Base-by-base conservation (phyloP, 2,888 invertebrate species). In the Coelopa pilipes region DNA sequence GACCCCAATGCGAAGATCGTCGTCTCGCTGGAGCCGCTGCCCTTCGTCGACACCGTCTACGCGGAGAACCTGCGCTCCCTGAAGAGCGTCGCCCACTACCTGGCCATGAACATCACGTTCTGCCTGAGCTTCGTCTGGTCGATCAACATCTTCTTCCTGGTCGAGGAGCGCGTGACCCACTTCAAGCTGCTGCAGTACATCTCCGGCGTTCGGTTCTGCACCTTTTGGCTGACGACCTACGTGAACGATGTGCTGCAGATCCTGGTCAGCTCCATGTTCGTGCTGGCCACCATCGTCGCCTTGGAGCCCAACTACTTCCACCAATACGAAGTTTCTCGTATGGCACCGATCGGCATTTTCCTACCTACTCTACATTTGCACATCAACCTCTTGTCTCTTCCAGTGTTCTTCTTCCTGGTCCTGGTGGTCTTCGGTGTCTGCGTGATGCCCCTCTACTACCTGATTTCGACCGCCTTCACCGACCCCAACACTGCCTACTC, bases 391-490 rank as follows among this genome's bases (percentile, higher is more conserved):
- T n/a, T n/a, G n/a, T n/a, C n/a, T 12, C 0, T 70, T 59, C 21
- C 19, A 70, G 70, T 70, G 12, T 60, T 19, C n/a, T 70, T 19
- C 17, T 60, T 49, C 46, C n/a, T 12, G 15, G 34, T 45, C 15
- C 10, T 80, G 5, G 0, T 73, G 0, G 7, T 80, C 13, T 62
- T 74, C 15, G 80, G 78, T 0, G 3, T 70, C 0, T 53, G 74
- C 2, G 68, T 78, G 12, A 24, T 75, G 0, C n/a, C 78, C 7
- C 7, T 76, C 1, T 74, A 77, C 7, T 81, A 79, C 21, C 34
- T 78, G 1, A 5, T 79, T 0, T 74, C 78, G 1, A 59, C 90
- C 79, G 66, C 91, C 5, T 94, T 94, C 84, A 88, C 88, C 10
- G 90, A 92, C 7, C 92, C 94, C 4, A 55, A 65, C 1, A 45